Evolutionary conservation across 2,888 invertebrate species (phyloP), one percentile per base, ranked within the genome.

Genomic region (Emmelina monodactyla): DNA sequence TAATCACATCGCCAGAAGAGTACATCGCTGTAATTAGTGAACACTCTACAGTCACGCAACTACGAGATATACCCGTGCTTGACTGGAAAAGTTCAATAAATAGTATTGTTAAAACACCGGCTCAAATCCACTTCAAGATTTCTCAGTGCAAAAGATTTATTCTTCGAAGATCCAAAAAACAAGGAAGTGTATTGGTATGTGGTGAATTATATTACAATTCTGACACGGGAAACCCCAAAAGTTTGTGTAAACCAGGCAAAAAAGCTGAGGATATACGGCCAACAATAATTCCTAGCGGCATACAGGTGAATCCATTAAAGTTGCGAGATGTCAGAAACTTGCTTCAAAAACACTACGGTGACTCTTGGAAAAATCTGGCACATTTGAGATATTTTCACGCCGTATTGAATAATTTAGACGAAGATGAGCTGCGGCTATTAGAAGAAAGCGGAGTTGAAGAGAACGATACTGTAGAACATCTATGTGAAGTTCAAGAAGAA

Each of bases 301-400:
- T 28, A 15, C 11, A 28, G 14, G 28, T 28, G 10, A 16, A 28
- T n/a, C 11, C 11, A 28, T 11, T 15, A 34, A 34, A 28, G 16
- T 10, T 37, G 28, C 31, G 31, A 16, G 38, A 38, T 34, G 38
- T 38, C 15, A 32, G 31, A 32, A 38, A 38, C 16, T 14, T 38
- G 12, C 38, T 38, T 28, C 34, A 35, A 32, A 38, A 34, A 32
- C 38, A 38, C 31, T 35, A 32, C 11, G 38, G 32, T 31, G 31
- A 31, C 13, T 14, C 13, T 14, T 31, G 31, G 31, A 31, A 15
- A 14, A 14, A 31, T 14, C 16, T 31, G 14, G 14, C 16, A 14
- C 13, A 31, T 31, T 31, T 31, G 16, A 14, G 14, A 35, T 35
- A 22, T 31, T 22, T 14, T 35, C 16, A 31, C 13, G 14, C 14